A percentile compares a stretch with the other conserved stretches of the same genome.
phyloP scores from a whole-genome alignment of 1,140 invertebrate genomes.

The Drosophila santomea region DNA sequence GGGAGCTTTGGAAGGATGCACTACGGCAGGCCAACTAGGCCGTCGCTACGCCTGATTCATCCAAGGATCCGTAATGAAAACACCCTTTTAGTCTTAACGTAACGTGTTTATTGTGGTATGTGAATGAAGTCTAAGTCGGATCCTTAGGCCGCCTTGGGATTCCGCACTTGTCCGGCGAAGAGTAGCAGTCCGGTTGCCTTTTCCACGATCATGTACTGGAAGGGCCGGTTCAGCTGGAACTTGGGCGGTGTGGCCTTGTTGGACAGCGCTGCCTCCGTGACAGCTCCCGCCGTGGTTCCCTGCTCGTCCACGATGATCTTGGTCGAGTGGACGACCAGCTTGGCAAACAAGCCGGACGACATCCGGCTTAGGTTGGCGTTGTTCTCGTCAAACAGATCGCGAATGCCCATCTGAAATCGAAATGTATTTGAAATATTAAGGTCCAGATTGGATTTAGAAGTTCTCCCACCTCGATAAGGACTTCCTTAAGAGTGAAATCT shows the following conservation, averaged over 20 bases:
- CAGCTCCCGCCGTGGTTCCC: slow-evolving; percentile 91
- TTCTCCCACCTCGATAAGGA: slow-evolving; percentile 86
- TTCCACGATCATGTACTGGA: slow-evolving; percentile 88
- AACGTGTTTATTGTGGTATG: slow-evolving; percentile 37
- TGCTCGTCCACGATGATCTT: slow-evolving; percentile 93
- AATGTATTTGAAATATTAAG: not conserved
- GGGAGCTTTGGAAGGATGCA: too few relatives aligned
- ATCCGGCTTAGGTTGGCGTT: slow-evolving; percentile 88
- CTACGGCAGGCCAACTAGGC: too few relatives aligned
- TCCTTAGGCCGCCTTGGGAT: slow-evolving; percentile 64
- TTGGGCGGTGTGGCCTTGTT: slow-evolving; percentile 87
- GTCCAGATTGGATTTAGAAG: not conserved
- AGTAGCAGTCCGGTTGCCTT: slow-evolving; percentile 87
- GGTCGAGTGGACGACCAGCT: slow-evolving; percentile 89
- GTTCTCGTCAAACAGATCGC: slow-evolving; percentile 88
- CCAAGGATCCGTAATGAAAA: too few relatives aligned
- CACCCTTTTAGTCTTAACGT: not conserved
- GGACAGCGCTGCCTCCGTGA: slow-evolving; percentile 85
- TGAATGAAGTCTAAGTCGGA: slow-evolving; percentile 28
- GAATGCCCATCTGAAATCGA: slow-evolving; percentile 88
- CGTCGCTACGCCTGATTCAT: too few relatives aligned
- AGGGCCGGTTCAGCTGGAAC: slow-evolving; percentile 87
- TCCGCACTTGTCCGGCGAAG: slow-evolving; percentile 86
- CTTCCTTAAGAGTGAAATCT: slow-evolving; percentile 87
- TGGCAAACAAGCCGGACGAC: slow-evolving; percentile 86